A percentile compares a stretch with the other conserved stretches of the same genome.
Evolutionary conservation across 2,888 invertebrate genomes (phyloP).

Genomic region (Metalampra italica): DNA sequence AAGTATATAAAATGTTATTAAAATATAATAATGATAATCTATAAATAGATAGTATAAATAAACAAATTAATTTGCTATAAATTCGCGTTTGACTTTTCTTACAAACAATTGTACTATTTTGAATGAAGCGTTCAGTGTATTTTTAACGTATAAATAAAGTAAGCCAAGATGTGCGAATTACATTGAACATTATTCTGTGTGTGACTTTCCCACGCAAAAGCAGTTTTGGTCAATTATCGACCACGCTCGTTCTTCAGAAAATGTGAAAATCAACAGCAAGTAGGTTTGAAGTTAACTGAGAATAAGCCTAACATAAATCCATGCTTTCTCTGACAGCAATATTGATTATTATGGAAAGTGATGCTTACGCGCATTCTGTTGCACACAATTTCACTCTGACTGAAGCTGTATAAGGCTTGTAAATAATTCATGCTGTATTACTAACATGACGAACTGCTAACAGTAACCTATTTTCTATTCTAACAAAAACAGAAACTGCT

Average conservation of each 20-base stretch:
- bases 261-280: not conserved
- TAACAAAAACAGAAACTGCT: not conserved
- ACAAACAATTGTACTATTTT: too few relatives aligned
- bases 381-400: constrained; percentile 41
- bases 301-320: not conserved
- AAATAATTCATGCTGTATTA: constrained; percentile 61
- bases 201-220: not conserved
- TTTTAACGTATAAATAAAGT: not conserved
- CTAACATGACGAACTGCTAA: constrained; percentile 42
- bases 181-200: not conserved
- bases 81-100: too few relatives aligned
- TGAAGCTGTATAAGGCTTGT: constrained; percentile 33
- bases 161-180: not conserved
- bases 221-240: not conserved
- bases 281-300: not conserved
- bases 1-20: too few relatives aligned
- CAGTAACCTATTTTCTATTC: constrained; percentile 55
- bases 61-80: too few relatives aligned
- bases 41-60: too few relatives aligned
- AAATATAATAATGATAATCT: too few relatives aligned
- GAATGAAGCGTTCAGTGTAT: too few relatives aligned
- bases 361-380: constrained; percentile 26
- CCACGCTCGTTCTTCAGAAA: not conserved
- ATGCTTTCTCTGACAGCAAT: constrained; percentile 10
- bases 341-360: constrained; percentile 45